Evolutionary conservation across 1,140 invertebrate species (phyloP), one percentile per base, ranked within the genome.

Genomic region (Dinoponera quadriceps): DNA sequence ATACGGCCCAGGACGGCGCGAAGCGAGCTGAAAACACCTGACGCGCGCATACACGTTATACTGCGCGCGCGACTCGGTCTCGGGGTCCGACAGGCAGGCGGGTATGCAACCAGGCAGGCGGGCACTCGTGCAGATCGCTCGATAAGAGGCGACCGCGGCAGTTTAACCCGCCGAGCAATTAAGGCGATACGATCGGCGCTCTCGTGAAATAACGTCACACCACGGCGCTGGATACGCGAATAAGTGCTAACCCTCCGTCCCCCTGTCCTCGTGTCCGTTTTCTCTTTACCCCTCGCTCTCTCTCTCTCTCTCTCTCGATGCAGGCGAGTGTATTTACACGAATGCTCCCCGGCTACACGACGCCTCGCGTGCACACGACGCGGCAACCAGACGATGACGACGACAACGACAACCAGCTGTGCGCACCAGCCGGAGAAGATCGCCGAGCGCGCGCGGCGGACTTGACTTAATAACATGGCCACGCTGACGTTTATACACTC

Each of bases 111-210:
- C 72, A 59, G 22, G 72, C 80, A 44, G 62, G 63, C 74, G 48
- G 27, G 71, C 88, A 82, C 84, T 91, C 86, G 89, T 86, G 84
- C 87, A 91, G 89, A 92, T 92, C 74, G 85, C 66, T 85, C 90
- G 92, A 93, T 93, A 93, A 92, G 90, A 89, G 89, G 87, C 80
- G 87, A 82, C 87, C 88, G 88, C 89, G 90, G 90, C 91, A 91
- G 91, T 93, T 93, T 92, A 92, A 92, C 92, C 92, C 91, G 89
- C 83, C 90, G 89, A 88, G 89, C 91, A 93, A 93, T 93, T 93
- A 93, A 93, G 89, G 83, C 85, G 92, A 93, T 93, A 93, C 85
- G 88, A 92, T 92, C 92, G 89, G 80, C 74, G 71, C 89, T 86
- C 83, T 91, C 84, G 86, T 87, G 89, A 91, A 93, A 93, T 92